Conservation (phyloP, 2,888 invertebrate genomes). For the Aricia artaxerxes region DNA sequence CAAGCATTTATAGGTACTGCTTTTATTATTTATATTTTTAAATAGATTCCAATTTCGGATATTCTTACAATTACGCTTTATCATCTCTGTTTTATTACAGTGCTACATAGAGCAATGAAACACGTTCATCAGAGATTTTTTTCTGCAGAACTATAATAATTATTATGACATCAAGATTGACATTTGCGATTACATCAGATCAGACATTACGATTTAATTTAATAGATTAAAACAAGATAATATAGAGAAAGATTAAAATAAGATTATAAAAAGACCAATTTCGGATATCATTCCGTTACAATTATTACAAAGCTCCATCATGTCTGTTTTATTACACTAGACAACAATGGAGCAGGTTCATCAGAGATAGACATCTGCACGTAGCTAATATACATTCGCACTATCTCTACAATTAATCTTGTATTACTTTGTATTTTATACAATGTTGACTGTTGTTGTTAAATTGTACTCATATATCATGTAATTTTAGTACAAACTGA, state of each 20-base stretch:
- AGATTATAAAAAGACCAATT: not conserved
- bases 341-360: not conserved
- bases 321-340: not conserved
- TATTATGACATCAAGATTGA: too few relatives aligned
- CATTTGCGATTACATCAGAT: too few relatives aligned
- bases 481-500: not conserved
- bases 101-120: too few relatives aligned
- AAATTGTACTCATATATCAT: not conserved
- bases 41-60: too few relatives aligned
- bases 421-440: not conserved
- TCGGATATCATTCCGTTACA: not conserved
- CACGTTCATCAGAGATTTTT: too few relatives aligned
- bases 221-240: too few relatives aligned
- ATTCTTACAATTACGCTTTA: too few relatives aligned
- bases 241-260: not conserved
- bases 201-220: too few relatives aligned
- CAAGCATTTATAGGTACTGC: not conserved
- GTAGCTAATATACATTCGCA: not conserved
- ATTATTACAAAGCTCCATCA: not conserved
- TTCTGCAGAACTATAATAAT: too few relatives aligned
- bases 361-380: not conserved
- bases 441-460: not conserved
- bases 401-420: not conserved
- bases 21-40: too few relatives aligned
- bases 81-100: too few relatives aligned